Conservation (phyloP, 2,113 vertebrate species). For the Rhabdornis inornatus region DNA sequence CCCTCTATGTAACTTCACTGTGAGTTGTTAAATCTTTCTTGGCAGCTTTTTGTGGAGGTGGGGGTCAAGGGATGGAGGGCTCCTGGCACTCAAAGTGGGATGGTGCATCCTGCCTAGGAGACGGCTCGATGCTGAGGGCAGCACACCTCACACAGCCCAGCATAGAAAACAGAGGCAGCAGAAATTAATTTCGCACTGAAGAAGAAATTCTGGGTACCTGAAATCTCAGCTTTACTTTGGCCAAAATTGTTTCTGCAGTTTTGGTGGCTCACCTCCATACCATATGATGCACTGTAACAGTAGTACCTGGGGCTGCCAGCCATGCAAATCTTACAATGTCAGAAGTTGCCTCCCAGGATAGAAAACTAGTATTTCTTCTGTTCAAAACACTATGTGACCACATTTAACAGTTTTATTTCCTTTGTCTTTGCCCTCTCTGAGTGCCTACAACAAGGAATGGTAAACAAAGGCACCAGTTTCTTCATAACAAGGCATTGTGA, state of each 20-base stretch:
- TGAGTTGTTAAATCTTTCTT: background rate
- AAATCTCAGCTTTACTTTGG: background rate
- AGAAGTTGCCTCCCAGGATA: background rate
- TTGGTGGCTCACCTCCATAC: background rate
- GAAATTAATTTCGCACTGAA: background rate
- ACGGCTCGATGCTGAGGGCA: background rate
- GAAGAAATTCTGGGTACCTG: background rate
- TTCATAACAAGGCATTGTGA: background rate
- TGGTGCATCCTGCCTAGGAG: rapidly evolving
- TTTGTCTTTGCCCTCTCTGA: background rate
- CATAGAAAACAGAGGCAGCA: background rate
- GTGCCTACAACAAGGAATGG: background rate
- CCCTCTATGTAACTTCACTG: background rate
- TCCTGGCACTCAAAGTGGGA: background rate
- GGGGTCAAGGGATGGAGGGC: background rate
- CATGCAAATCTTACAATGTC: background rate
- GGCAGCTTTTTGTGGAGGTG: background rate
- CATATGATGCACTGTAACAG: rapidly evolving
- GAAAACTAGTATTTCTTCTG: background rate
- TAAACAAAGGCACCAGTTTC: background rate
- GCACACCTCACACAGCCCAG: background rate
- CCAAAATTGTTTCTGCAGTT: background rate
- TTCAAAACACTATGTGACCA: background rate
- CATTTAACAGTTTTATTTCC: background rate
- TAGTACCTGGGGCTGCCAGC: background rate